Base-by-base conservation (phyloP, 1,140 invertebrate genomes). In the Drosophila erecta region DNA sequence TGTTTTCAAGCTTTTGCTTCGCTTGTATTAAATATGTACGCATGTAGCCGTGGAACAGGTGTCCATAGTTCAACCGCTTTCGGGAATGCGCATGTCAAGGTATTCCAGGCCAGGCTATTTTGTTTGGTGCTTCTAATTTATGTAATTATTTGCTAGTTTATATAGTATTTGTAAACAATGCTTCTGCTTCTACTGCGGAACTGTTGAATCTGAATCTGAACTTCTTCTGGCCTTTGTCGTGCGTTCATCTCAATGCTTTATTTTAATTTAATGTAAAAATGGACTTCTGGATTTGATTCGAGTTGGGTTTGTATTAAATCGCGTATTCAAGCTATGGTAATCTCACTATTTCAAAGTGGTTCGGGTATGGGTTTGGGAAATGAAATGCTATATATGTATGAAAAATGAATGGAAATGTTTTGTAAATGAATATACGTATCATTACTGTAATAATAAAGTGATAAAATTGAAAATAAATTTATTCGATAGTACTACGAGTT, bases 391-490 rank as follows among this genome's bases (percentile, higher is more conserved):
- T 40, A 15, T 27, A 22, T 40, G 12, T 17, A 37, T 41, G n/a
- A 51, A 51, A 10, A 15, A 27, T n/a, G 22, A 44, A 47, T 33
- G 44, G 22, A 46, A 14, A 46, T 37, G 22, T 56, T 30, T 56
- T 43, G 14, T 8, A 56, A 56, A 20, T 43, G n/a, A 17, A 43
- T 56, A 12, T 17, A 30, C 49, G 49, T 43, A 41, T 56, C 40
- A 43, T 30, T 41, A 15, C 12, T 27, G 15, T 30, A 41, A 27
- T 30, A 30, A 56, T 27, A 56, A 43, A 43, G n/a, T 17, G 24
- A 20, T 30, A 20, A 14, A 43, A 24, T 14, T 38, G 10, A 35
- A 50, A 35, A 35, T 30, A 30, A 30, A 30, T 15, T 2, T 49
- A 10, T 22, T 44, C 20, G 4, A 3, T 44, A 44, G 3, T 41